Conservation (phyloP, 2,888 invertebrate genomes). For the Glaucopsyche alexis region DNA sequence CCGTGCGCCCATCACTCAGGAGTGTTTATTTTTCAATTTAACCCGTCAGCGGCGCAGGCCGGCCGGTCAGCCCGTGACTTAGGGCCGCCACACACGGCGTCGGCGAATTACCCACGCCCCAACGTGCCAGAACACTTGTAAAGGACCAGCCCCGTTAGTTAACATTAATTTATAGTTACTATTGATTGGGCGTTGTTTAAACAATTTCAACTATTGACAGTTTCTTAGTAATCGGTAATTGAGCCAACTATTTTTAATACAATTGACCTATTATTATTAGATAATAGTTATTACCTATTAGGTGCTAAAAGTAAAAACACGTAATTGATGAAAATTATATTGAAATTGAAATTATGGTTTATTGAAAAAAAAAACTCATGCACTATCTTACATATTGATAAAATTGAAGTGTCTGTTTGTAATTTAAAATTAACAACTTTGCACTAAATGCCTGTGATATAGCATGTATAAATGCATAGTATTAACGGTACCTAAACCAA, state of each 20-base stretch:
- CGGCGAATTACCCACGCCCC: constrained; percentile 63
- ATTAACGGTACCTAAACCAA: too few species aligned
- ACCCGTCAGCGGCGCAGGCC: constrained; percentile 61
- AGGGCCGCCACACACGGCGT: constrained; percentile 77
- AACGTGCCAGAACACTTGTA: constrained; percentile 39
- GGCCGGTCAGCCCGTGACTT: constrained; percentile 58
- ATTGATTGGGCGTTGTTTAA: constrained; percentile 15
- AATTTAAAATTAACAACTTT: too few species aligned
- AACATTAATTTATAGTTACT: constrained; percentile 30
- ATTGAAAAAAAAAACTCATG: too few species aligned
- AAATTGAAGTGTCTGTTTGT: too few species aligned
- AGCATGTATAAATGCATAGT: too few species aligned
- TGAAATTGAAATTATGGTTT: too few species aligned
- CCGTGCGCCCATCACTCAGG: constrained; percentile 63
- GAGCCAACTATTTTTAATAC: neutral
- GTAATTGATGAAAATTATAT: too few species aligned
- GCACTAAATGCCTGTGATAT: too few species aligned
- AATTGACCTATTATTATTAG: neutral
- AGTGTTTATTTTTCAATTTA: constrained; percentile 78
- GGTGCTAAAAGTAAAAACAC: too few species aligned
- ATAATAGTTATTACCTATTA: too few species aligned
- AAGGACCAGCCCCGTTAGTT: constrained; percentile 38
- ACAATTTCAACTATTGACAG: neutral
- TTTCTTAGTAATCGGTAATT: neutral
- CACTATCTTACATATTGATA: too few species aligned